phyloP scores from a whole-genome alignment of 2,113 vertebrate genomes.

The Thunnus thynnus region DNA sequence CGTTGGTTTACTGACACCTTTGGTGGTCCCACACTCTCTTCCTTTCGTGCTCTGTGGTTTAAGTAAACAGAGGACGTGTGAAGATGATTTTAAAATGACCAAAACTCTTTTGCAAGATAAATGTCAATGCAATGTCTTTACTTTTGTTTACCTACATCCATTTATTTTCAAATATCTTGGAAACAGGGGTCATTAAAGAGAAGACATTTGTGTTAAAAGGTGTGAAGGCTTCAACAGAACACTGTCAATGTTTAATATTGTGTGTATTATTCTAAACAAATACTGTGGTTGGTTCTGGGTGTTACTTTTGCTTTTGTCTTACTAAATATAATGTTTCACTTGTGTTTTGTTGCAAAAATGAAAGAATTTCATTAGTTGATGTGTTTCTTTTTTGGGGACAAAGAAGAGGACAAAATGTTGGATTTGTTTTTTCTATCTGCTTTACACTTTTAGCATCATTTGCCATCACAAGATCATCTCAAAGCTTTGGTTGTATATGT shows the following conservation, averaged over 20 bases:
- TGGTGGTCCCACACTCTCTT: not conserved
- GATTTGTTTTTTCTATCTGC: not conserved
- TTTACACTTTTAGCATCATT: not conserved
- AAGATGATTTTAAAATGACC: too few species aligned
- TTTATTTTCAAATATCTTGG: not conserved
- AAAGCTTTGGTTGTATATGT: not conserved
- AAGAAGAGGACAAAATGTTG: not conserved
- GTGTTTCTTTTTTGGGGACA: not conserved
- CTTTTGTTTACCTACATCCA: too few species aligned
- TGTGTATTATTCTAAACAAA: too few species aligned
- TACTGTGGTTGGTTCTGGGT: too few species aligned
- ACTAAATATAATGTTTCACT: too few species aligned
- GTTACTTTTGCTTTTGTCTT: too few species aligned
- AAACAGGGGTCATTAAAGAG: not conserved
- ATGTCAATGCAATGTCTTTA: too few species aligned
- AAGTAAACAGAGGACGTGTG: not conserved
- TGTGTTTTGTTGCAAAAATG: not conserved
- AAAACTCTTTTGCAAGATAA: too few species aligned
- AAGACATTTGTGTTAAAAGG: not conserved
- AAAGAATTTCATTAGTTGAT: too few species aligned
- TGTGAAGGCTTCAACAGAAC: too few species aligned
- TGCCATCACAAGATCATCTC: not conserved
- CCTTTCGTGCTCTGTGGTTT: constrained; percentile 18
- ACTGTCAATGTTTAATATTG: too few species aligned
- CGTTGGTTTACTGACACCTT: not conserved